Evolutionary conservation across 2,888 invertebrate species (phyloP).

Genomic region (Mimas tiliae): DNA sequence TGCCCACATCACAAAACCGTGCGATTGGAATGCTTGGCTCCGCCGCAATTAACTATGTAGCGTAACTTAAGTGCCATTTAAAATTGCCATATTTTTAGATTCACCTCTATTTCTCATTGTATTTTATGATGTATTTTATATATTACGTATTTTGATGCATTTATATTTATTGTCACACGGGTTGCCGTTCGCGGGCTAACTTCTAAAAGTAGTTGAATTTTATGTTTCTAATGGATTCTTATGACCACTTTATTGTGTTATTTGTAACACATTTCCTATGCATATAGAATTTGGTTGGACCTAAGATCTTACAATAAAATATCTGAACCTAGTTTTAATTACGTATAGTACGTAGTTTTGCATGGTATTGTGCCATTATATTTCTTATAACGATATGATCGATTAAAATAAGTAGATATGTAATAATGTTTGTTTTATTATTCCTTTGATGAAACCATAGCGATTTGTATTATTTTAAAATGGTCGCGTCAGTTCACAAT

Average conservation of each 20-base stretch:
- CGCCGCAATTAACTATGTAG: slow-evolving; percentile 35
- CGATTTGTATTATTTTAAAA: slow-evolving; percentile 36
- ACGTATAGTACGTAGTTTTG: neutral
- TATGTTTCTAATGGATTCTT: neutral
- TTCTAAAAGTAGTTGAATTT: neutral
- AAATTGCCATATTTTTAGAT: slow-evolving; percentile 27
- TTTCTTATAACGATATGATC: slow-evolving; percentile 17
- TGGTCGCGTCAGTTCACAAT: slow-evolving; percentile 32
- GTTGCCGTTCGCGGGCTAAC: neutral
- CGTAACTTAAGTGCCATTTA: slow-evolving; percentile 30
- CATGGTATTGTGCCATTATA: slow-evolving; percentile 25
- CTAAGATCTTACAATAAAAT: neutral
- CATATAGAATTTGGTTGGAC: neutral
- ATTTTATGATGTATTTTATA: neutral
- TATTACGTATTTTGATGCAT: too few species aligned
- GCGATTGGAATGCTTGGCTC: slow-evolving; percentile 28
- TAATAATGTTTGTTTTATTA: neutral
- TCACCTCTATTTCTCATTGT: slow-evolving; percentile 29
- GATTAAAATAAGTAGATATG: neutral
- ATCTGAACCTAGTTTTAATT: neutral
- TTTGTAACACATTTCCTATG: neutral
- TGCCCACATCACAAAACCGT: slow-evolving; percentile 25
- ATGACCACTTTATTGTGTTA: neutral
- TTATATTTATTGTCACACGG: neutral
- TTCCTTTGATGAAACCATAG: slow-evolving; percentile 36